Base-by-base conservation (phyloP, 2,888 invertebrate genomes). In the Clusia tigrina region DNA sequence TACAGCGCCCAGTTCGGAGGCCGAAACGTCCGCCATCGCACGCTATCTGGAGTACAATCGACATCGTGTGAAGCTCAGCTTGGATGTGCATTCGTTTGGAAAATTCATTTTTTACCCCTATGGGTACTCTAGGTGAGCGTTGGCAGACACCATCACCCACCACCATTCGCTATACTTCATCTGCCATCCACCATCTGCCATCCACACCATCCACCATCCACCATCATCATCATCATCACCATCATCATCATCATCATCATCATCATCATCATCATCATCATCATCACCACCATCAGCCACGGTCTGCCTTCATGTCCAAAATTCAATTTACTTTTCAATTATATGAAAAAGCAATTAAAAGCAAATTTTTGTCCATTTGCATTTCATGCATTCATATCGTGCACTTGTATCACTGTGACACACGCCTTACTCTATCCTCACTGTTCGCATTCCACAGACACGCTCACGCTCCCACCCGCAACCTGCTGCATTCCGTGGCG, bases 61-160 rank as follows among this genome's bases (percentile, higher is more conserved):
- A 61, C 55, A 76, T 62, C 79, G 82, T 65, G 78, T 82, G 62
- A 83, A 83, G 72, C 72, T 84, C 66, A 81, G 81, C 63, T 71
- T 84, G 65, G 83, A 83, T 76, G 76, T 84, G 63, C 83, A 84
- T 71, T 83, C 83, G 63, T 84, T 81, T 73, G 83, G 83, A 68
- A 80, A 82, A 71, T 83, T 79, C 72, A 76, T 84, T 66, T 83
- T 84, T 73, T 84, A 84, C 78, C 83, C 83, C 48, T 84, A 78
- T 70, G 84, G 83, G 22, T 84, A 79, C 69, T 75, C 81, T 68
- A 81, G 72, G 83, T 83, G 64, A 70, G 73, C 69, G 60, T 62
- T n/a, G 10, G 6, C 9, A 17, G 17, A 55, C 17, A 10, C 2
- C 12, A 12, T 20, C 42, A 18, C n/a, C n/a, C n/a, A n/a, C n/a